Conservation (phyloP, 2,797 vertebrate genomes). For the Ctenopoma multispine region DNA sequence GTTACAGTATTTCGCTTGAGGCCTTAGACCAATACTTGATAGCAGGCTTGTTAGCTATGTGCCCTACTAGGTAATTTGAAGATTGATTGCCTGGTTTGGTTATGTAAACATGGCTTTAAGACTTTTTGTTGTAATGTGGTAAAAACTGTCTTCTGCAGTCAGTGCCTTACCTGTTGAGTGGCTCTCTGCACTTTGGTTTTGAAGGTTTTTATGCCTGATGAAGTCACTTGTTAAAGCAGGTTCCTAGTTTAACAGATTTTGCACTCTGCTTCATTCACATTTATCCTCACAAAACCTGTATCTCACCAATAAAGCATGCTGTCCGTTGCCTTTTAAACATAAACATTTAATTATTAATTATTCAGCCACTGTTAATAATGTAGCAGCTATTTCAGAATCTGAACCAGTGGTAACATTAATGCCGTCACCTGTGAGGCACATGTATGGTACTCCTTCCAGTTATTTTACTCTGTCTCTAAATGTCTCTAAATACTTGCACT, state of each 20-base stretch:
- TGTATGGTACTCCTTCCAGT: neutral
- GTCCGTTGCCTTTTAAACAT: slow-evolving; percentile 4
- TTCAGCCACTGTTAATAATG: neutral
- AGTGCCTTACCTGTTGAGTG: neutral
- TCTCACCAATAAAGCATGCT: neutral
- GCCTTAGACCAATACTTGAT: neutral
- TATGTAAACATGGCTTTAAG: neutral
- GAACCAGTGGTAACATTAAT: neutral
- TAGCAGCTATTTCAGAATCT: slow-evolving; percentile 7
- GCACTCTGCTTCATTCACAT: neutral
- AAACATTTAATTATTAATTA: slow-evolving; percentile 17
- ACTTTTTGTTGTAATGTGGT: neutral
- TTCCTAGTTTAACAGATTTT: slow-evolving; percentile 1
- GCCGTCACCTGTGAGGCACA: too few species aligned
- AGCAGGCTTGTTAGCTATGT: neutral
- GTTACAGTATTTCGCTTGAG: neutral
- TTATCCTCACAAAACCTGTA: neutral
- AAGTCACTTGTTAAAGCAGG: slow-evolving; percentile 21
- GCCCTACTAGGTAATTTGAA: too few species aligned
- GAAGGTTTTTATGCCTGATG: slow-evolving; percentile 15
- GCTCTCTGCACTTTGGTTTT: slow-evolving; percentile 1
- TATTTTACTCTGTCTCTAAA: neutral
- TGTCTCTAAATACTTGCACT: neutral
- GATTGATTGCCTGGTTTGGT: neutral
- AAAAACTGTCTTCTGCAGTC: slow-evolving; percentile 3